A percentile compares a stretch with the other conserved stretches of the same genome.
These are phyloP conservation scores for Leptinotarsa rubiginosa DNA, from an alignment of 2,888 invertebrate genomes.

Conservation along the genomic window DNA sequence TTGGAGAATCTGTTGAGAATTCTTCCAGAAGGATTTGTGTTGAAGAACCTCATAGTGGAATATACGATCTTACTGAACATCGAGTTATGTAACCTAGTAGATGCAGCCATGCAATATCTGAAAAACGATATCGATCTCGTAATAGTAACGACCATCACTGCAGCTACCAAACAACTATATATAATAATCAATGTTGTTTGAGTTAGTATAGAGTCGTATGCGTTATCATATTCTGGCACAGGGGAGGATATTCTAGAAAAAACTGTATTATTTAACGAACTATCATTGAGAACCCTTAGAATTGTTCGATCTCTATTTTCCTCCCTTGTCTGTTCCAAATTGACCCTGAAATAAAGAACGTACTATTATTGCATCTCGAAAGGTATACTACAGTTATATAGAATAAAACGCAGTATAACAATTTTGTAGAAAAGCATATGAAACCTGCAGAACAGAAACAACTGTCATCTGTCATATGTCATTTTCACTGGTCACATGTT, in stretches of 20 bases:
- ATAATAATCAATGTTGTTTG: slow-evolving; percentile 62
- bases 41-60: slow-evolving; percentile 75
- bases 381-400: too few relatives aligned
- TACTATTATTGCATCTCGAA: too few relatives aligned
- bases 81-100: slow-evolving; percentile 68
- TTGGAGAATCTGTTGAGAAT: slow-evolving; percentile 78
- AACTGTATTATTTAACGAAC: background rate
- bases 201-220: slow-evolving; percentile 23
- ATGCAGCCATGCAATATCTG: slow-evolving; percentile 67
- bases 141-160: slow-evolving; percentile 64
- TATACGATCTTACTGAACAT: slow-evolving; percentile 69
- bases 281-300: background rate
- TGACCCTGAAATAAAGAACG: slow-evolving; percentile 45
- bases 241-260: background rate
- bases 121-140: slow-evolving; percentile 67
- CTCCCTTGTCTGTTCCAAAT: slow-evolving; percentile 65
- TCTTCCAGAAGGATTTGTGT: slow-evolving; percentile 72
- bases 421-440: too few relatives aligned
- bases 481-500: too few relatives aligned
- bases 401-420: too few relatives aligned
- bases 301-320: slow-evolving; percentile 67
- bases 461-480: too few relatives aligned
- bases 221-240: background rate
- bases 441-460: too few relatives aligned
- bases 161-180: slow-evolving; percentile 48